Conservation (phyloP, 1,140 invertebrate genomes). For the Piezodorus guildinii region DNA sequence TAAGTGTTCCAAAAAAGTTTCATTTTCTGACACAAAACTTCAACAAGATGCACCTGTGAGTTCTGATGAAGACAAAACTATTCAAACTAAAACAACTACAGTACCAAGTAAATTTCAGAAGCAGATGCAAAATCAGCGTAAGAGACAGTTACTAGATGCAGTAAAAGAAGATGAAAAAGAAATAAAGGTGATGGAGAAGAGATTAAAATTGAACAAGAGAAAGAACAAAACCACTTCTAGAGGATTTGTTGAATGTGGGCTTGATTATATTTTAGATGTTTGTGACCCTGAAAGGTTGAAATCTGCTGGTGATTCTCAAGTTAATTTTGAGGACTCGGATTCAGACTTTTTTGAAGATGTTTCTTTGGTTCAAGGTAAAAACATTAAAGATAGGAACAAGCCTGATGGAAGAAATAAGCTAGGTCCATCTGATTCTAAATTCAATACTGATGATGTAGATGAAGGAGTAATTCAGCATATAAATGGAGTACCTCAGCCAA, state of each 20-base stretch:
- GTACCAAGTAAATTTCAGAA: slow-evolving; percentile 37
- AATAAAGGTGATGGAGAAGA: slow-evolving; percentile 72
- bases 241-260: slow-evolving; percentile 66
- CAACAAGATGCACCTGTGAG: background rate
- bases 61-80: background rate
- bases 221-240: slow-evolving; percentile 63
- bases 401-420: too few relatives aligned
- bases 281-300: slow-evolving; percentile 61
- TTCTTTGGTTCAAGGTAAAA: slow-evolving; percentile 36
- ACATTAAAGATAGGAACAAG: slow-evolving; percentile 13
- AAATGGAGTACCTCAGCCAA: slow-evolving; percentile 27
- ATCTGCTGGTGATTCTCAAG: slow-evolving; percentile 46
- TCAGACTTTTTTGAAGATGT: slow-evolving; percentile 55
- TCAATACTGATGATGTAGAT: background rate
- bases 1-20: background rate
- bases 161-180: slow-evolving; percentile 67
- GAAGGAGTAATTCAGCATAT: slow-evolving; percentile 25
- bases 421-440: too few relatives aligned
- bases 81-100: slow-evolving; percentile 19
- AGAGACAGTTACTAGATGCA: slow-evolving; percentile 49
- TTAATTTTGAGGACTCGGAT: slow-evolving; percentile 45
- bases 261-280: slow-evolving; percentile 81
- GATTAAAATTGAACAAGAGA: slow-evolving; percentile 66
- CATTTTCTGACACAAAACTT: background rate
- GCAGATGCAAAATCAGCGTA: slow-evolving; percentile 44